Base-by-base conservation (phyloP, 2,888 invertebrate species). In the Drosophila emarginata region DNA sequence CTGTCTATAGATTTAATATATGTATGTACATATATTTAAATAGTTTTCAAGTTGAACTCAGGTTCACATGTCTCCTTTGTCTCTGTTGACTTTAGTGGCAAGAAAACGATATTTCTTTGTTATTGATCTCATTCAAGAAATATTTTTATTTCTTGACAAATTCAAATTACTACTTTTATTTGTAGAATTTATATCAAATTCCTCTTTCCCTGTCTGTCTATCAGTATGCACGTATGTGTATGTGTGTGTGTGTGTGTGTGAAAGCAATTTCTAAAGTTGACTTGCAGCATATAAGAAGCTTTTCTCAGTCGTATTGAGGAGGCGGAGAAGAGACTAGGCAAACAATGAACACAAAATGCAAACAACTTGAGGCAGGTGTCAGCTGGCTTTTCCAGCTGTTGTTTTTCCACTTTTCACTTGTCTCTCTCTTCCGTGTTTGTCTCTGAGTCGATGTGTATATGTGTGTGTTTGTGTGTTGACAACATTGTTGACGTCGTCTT, bases 311-410 rank as follows among this genome's bases (percentile, higher is more conserved):
- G 14, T 54, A 54, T 54, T 36, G 32, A 54, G 36, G 18, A 26
- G 26, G 53, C n/a, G 28, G 26, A 4, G n/a, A 2, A 23, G 9
- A n/a, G 45, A 45, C 18, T 45, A 45, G 45, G 45, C 76, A 69
- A 32, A 53, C 54, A 45, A 77, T 54, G 54, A 36, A 36, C 54
- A 71, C 71, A 71, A 71, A 71, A 76, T 78, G 80, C 77, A 59
- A 78, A 81, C 67, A 71, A 74, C 76, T 65, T 65, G 69, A 64
- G 74, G 79, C 78, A 79, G 70, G 64, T 72, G 67, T 71, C 64
- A 45, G 73, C 40, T 64, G 64, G 62, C 39, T 63, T 58, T 45
- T 58, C 26, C 54, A 61, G 21, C 60, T 66, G 51, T 39, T 61
- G 45, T 51, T 60, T 51, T 64, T 58, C 23, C 67, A 72, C 67